Evolutionary conservation across 2,113 vertebrate genomes (phyloP).

Genomic region (Takifugu bimaculatus): DNA sequence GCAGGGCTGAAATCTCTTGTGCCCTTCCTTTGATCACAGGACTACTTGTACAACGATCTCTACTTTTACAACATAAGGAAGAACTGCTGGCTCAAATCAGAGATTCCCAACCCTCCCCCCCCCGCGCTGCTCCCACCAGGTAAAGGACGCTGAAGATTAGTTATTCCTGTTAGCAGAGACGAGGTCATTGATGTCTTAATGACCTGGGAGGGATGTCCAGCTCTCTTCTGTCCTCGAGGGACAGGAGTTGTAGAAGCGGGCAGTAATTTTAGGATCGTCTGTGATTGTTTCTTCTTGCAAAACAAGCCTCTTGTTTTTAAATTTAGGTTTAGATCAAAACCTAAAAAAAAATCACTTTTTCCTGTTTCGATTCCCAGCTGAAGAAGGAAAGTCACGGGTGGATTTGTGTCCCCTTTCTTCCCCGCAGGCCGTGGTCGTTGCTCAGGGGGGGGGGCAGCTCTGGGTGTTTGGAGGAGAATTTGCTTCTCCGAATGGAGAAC

Average conservation of each 20-base stretch:
- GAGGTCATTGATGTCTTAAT: no score
- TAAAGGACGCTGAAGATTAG: constrained; percentile 35
- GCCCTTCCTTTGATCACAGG: constrained; percentile 71
- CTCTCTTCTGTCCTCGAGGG: no score
- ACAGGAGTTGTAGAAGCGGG: no score
- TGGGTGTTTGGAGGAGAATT: constrained; percentile 99
- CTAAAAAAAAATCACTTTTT: no score
- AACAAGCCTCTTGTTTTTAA: no score
- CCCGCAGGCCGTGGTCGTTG: constrained; percentile 83
- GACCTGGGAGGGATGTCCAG: no score
- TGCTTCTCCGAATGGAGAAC: constrained; percentile 88
- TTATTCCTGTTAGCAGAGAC: no score
- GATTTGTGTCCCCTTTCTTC: not conserved
- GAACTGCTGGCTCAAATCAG: constrained; percentile 85
- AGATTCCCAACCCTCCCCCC: constrained; percentile 90
- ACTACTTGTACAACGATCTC: constrained; percentile 87
- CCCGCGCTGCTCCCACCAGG: constrained; percentile 93
- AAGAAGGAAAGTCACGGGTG: no score
- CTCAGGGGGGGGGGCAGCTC: constrained; percentile 88
- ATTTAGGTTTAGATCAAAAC: no score
- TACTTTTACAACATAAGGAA: constrained; percentile 91
- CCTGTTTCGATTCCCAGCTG: no score
- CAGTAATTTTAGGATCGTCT: no score
- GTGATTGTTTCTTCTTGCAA: no score
- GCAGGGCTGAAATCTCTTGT: not conserved